Conservation (phyloP, 2,888 invertebrate genomes). For the Phortica magna region DNA sequence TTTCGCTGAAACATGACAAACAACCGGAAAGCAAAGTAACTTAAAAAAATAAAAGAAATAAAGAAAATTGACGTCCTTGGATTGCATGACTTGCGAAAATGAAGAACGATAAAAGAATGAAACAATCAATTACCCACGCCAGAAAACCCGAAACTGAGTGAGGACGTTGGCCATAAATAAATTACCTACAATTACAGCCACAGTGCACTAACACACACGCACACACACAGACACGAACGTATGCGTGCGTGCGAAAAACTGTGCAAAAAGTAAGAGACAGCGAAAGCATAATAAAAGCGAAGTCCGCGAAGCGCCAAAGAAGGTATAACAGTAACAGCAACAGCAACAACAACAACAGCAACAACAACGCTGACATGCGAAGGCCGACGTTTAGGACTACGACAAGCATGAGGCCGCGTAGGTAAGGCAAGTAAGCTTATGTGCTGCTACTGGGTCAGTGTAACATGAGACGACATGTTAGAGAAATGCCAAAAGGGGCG, state of each 20-base stretch:
- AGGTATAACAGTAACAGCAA: neutral
- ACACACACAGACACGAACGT: neutral
- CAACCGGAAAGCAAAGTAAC: neutral
- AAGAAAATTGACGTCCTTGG: slow-evolving; percentile 1
- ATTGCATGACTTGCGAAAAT: slow-evolving; percentile 14
- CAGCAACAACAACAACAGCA: neutral
- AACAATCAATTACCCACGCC: slow-evolving; percentile 26
- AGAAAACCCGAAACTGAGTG: neutral
- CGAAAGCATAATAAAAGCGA: neutral
- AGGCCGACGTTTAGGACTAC: neutral
- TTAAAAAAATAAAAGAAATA: neutral
- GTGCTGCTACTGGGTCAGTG: slow-evolving; percentile 17
- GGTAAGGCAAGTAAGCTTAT: neutral
- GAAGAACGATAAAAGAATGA: neutral
- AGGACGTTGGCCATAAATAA: slow-evolving; percentile 4
- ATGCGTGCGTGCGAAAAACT: neutral
- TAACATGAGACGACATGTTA: neutral
- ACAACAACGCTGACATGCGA: neutral
- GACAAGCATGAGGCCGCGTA: no score
- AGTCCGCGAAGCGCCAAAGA: neutral
- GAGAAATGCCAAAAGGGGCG: neutral
- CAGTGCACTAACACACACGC: neutral
- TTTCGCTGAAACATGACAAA: neutral
- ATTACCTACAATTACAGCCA: slow-evolving; percentile 11
- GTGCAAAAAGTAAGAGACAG: neutral